Evolutionary conservation across 2,113 vertebrate species (phyloP).

Genomic region (Cottus gobio): DNA sequence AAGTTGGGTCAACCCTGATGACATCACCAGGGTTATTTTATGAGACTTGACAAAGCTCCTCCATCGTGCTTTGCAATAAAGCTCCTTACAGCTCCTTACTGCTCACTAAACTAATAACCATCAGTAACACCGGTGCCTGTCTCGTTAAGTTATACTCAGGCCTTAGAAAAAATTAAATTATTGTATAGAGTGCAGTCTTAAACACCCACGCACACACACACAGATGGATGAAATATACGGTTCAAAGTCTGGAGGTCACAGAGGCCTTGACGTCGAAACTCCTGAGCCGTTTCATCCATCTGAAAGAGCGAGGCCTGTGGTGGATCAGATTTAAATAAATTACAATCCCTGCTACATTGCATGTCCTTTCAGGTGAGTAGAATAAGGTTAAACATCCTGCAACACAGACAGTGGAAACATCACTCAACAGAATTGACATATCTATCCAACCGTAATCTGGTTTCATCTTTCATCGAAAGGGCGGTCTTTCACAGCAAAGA

Average conservation of each 20-base stretch:
- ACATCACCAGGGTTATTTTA: background rate
- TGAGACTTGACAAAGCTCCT: background rate
- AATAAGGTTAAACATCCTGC: slow-evolving; percentile 48
- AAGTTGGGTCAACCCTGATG: background rate
- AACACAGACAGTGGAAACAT: slow-evolving; percentile 21
- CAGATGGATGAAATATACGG: slow-evolving; percentile 4
- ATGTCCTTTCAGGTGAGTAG: slow-evolving; percentile 45
- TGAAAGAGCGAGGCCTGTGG: slow-evolving; percentile 2
- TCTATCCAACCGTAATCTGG: slow-evolving; percentile 41
- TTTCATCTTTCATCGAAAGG: slow-evolving; percentile 29
- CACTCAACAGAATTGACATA: slow-evolving; percentile 24
- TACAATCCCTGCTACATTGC: slow-evolving; percentile 23
- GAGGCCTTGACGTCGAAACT: slow-evolving; percentile 47
- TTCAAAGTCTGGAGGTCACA: slow-evolving; percentile 41
- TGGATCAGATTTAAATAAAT: slow-evolving; percentile 67
- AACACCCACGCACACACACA: background rate
- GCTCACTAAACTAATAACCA: background rate
- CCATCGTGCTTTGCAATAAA: background rate
- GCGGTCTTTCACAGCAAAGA: background rate
- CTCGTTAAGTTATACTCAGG: background rate
- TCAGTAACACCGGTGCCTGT: background rate
- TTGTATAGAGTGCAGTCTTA: background rate
- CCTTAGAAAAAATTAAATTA: background rate
- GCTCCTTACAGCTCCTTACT: background rate
- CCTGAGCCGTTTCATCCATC: slow-evolving; percentile 53